A percentile compares a stretch with the other conserved stretches of the same genome.
Conservation (phyloP, 1,140 invertebrate species). For the Drosophila pseudoananassae region DNA sequence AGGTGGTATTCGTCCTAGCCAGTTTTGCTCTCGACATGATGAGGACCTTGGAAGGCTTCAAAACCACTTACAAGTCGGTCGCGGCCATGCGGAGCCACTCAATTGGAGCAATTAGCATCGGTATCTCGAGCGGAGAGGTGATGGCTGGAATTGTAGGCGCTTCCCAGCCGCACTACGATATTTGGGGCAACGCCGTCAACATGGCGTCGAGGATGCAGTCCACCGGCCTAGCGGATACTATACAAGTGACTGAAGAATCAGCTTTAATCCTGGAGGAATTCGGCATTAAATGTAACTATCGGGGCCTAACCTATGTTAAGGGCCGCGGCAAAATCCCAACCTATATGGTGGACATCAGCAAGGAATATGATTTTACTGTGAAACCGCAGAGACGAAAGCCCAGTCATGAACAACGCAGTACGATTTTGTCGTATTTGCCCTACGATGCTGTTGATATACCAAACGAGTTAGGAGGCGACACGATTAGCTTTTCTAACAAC, state of each 20-base stretch:
- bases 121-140: conserved; percentile 93
- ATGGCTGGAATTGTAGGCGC: conserved; percentile 96
- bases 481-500: too few relatives aligned
- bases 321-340: conserved; percentile 31
- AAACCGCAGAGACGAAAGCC: not conserved
- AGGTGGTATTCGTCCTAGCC: conserved; percentile 55
- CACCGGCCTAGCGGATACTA: conserved; percentile 89
- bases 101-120: conserved; percentile 69
- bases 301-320: conserved; percentile 34
- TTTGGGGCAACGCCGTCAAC: conserved; percentile 97
- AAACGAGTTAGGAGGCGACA: too few relatives aligned
- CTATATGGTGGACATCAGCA: conserved; percentile 23
- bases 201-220: conserved; percentile 97
- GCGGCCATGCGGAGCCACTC: not conserved
- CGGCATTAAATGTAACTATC: conserved; percentile 31
- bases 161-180: conserved; percentile 92
- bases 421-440: not conserved
- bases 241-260: conserved; percentile 91
- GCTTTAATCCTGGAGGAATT: conserved; percentile 86
- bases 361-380: not conserved
- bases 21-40: conserved; percentile 62
- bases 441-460: not conserved
- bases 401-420: not conserved
- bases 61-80: conserved; percentile 26
- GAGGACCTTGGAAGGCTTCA: conserved; percentile 40